phyloP scores from a whole-genome alignment of 2,797 vertebrate genomes.

The Xiphorhynchus erythropygius region DNA sequence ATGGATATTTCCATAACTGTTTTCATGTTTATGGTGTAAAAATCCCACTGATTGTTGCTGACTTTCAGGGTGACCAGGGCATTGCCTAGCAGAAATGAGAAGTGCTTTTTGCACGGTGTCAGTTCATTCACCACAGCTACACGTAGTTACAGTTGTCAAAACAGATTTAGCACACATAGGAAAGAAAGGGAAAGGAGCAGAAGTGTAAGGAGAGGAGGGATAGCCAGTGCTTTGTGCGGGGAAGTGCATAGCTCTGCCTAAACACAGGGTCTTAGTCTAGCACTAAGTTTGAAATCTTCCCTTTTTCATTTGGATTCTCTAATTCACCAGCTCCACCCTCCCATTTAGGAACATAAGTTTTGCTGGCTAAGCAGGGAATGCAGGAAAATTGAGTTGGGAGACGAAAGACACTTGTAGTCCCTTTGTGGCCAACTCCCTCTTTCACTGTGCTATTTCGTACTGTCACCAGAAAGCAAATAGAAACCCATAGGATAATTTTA shows the following conservation, averaged over 20 bases:
- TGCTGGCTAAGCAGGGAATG: not conserved
- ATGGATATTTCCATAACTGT: not conserved
- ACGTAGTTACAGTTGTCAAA: not conserved
- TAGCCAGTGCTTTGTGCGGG: not conserved
- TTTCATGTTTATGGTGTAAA: not conserved
- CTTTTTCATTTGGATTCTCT: not conserved
- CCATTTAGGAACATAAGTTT: not conserved
- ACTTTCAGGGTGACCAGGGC: not conserved
- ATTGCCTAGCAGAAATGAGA: not conserved
- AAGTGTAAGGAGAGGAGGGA: not conserved
- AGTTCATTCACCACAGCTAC: not conserved
- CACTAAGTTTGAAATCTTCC: not conserved
- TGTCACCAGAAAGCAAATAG: not conserved
- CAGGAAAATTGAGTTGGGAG: not conserved
- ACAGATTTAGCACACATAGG: not conserved
- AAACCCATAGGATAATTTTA: not conserved
- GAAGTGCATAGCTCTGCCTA: not conserved
- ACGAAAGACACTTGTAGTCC: not conserved
- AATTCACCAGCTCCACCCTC: not conserved
- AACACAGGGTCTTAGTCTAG: not conserved
- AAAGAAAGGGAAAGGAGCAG: not conserved
- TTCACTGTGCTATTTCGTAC: not conserved
- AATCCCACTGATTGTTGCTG: not conserved
- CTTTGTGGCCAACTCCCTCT: not conserved
- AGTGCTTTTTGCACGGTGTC: not conserved